Conservation (phyloP, 2,797 vertebrate genomes). For the Valencia hispanica region DNA sequence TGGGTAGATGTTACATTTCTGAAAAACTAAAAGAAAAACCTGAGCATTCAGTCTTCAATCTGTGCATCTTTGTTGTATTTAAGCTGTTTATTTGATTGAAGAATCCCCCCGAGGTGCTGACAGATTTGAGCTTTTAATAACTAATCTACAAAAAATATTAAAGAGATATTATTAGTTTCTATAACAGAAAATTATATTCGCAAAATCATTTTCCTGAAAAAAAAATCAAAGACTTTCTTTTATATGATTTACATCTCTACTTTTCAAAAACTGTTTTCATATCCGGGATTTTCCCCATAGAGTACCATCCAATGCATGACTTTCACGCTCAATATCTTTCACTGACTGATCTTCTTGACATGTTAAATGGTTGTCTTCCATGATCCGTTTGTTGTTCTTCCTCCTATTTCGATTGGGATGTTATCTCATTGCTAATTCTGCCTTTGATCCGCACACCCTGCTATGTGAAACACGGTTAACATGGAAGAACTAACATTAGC, state of each 20-base stretch:
- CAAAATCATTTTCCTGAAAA: constrained; percentile 14
- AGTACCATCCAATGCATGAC: constrained; percentile 45
- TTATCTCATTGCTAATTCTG: constrained; percentile 60
- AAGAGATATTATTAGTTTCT: constrained; percentile 15
- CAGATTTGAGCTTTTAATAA: constrained; percentile 37
- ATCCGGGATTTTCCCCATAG: constrained; percentile 22
- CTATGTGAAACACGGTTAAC: constrained; percentile 27
- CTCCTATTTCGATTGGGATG: constrained; percentile 57
- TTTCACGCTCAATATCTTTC: constrained; percentile 58
- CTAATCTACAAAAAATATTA: neutral
- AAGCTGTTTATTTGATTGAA: constrained; percentile 29
- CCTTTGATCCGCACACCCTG: constrained; percentile 60
- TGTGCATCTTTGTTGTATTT: constrained; percentile 27
- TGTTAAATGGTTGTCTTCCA: constrained; percentile 61
- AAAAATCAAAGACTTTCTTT: constrained; percentile 25
- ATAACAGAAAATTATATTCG: neutral
- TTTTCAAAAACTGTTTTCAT: constrained; percentile 48
- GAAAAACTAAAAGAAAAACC: constrained; percentile 22
- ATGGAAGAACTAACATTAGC: constrained; percentile 33
- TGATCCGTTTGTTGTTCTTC: constrained; percentile 57
- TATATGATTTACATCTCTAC: constrained; percentile 31
- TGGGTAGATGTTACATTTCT: constrained; percentile 40
- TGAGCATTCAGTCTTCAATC: constrained; percentile 24
- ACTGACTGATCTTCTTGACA: constrained; percentile 65
- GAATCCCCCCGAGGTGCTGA: constrained; percentile 21